phyloP scores from a whole-genome alignment of 2,888 invertebrate genomes.

The Folsomia manolachei region DNA sequence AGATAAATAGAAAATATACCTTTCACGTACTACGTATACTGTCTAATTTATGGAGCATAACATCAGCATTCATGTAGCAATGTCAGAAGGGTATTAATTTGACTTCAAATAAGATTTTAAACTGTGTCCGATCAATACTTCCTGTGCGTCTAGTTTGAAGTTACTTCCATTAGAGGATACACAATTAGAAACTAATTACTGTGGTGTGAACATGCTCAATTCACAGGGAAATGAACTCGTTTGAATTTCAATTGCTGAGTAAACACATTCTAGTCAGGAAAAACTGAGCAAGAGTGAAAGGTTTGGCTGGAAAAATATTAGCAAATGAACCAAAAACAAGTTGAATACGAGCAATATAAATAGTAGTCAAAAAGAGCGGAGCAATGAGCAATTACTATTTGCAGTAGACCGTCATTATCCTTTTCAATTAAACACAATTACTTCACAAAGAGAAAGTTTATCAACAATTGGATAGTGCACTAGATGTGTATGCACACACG shows the following conservation, averaged over 20 bases:
- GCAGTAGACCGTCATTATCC: background rate
- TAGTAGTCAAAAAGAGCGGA: too few relatives aligned
- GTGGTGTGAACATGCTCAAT: background rate
- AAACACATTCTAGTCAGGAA: background rate
- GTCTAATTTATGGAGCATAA: too few relatives aligned
- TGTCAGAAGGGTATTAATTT: background rate
- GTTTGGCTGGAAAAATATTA: background rate
- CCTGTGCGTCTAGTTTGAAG: background rate
- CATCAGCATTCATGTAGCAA: background rate
- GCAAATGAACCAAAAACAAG: too few relatives aligned
- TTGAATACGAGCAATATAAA: too few relatives aligned
- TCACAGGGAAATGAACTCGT: background rate
- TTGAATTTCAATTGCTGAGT: background rate
- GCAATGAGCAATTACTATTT: background rate
- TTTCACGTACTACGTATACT: too few relatives aligned
- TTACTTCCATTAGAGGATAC: background rate
- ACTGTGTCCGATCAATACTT: background rate
- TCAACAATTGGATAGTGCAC: too few relatives aligned
- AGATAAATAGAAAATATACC: too few relatives aligned
- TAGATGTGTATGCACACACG: too few relatives aligned
- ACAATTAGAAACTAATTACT: background rate
- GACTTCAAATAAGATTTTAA: background rate
- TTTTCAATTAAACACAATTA: background rate
- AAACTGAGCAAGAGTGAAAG: background rate
- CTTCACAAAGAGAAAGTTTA: background rate